Base-by-base conservation (phyloP, 92 coral and sea anemone genomes). In the Parazoanthus atlanticus region DNA sequence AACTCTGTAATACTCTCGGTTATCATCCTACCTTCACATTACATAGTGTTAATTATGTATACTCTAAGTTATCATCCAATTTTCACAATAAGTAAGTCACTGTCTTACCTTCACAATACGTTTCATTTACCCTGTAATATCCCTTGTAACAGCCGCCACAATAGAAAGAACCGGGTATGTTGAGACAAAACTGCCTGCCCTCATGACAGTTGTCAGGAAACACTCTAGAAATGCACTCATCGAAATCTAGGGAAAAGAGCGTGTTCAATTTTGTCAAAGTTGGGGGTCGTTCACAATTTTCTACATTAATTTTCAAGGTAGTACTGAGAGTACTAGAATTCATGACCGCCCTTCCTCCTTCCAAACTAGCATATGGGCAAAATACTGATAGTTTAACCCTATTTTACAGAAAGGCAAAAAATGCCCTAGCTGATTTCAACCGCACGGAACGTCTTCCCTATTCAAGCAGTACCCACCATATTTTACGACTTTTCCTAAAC, bases 91-190 rank as follows among this genome's bases (percentile, higher is more conserved):
- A 3, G 15, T 8, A 61, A 21, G 8, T 25, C 8, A 61, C 17
- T 61, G 69, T 61, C 26, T 7, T 75, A 75, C 79, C 79, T 75
- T 75, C 79, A 17, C 79, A 75, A 41, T 34, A 75, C 6, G 79
- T 75, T 4, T 75, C 15, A 28, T 75, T 75, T 0, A 75, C 79
- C 19, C 13, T 36, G 79, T 41, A 41, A 36, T 36, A 75, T 4
- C 79, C 79, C 5, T 0, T 7, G 29, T 5, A 19, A 41, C 79
- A 75, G 28, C 47, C 28, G 21, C 78, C 47, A 7, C 79, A 75
- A n/a, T 75, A 75, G 52, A 36, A 75, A 7, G 52, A 75, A 12
- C 79, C 79, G 4, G 79, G 47, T 10, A 38, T 34, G 52, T 75
- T 75, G 29, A 19, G 25, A 36, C 79, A 75, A 21, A 5, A 15